Base-by-base conservation (phyloP, 1,140 invertebrate species). In the Agraylea sexmaculata region DNA sequence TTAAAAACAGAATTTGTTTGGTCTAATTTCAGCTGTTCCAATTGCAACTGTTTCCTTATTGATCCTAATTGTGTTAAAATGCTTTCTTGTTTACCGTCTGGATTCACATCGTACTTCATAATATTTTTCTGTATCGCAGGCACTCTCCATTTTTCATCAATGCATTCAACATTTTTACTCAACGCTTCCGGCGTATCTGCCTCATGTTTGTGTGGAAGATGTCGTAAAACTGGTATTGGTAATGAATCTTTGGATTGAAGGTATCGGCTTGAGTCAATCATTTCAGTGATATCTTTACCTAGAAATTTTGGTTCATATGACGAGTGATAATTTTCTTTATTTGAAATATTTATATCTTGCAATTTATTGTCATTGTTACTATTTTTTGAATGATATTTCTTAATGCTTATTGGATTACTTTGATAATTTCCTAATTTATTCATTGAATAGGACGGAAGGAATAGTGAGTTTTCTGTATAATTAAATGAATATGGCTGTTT, bases 51-150 rank as follows among this genome's bases (percentile, higher is more conserved):
- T 40, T 67, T 53, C 30, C 71, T 44, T 36, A 74, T 74, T n/a
- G 70, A 69, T 4, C 70, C 71, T 11, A 74, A 48, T 50, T 74
- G 70, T 4, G 70, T 71, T 39, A 74, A 54, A 43, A 74, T 70
- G 52, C 63, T 66, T 7, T 64, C 50, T 41, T 58, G 57, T 48
- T 64, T 66, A 8, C 64, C 66, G 12, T 65, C 63, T 5, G 64
- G 63, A 13, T 57, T 57, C 1, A 60, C 56, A 15, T 63, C 49
- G 44, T 59, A 60, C 49, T 66, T 69, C 23, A 71, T 42, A 44
- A 70, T 68, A 55, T 69, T 72, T 53, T 68, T 71, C 52, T 73
- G 69, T 23, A 70, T 68, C 0, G 57, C 66, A 0, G 69, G 69
- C 19, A 70, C 62, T 51, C 66, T 60, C 70, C 70, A 72, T 50